phyloP scores from a whole-genome alignment of 2,797 vertebrate genomes.

The Sebastes steindachneri region DNA sequence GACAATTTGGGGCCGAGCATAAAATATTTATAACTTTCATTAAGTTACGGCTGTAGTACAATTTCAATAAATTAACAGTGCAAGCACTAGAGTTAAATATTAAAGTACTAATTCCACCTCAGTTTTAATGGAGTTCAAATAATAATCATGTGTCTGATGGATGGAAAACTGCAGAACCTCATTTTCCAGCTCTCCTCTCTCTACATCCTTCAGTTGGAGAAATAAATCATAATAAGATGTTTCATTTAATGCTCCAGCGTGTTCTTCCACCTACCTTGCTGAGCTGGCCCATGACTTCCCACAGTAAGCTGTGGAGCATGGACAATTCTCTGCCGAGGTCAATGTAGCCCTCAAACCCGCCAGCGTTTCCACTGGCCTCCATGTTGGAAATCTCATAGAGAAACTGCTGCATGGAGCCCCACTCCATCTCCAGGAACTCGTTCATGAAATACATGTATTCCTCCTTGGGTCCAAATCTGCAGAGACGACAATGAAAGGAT shows the following conservation, averaged over 20 bases:
- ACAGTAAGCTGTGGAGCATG: slow-evolving; percentile 94
- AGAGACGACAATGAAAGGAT: slow-evolving; percentile 28
- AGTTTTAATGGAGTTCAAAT: slow-evolving; percentile 18
- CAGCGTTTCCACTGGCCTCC: slow-evolving; percentile 92
- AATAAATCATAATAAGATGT: background rate
- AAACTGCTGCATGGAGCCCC: slow-evolving; percentile 98
- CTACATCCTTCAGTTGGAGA: background rate
- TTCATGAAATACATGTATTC: slow-evolving; percentile 97
- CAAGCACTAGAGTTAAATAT: slow-evolving; percentile 13
- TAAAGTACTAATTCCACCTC: slow-evolving; percentile 14
- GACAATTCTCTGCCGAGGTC: slow-evolving; percentile 96
- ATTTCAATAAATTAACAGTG: slow-evolving; percentile 3
- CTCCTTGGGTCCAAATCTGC: slow-evolving; percentile 95
- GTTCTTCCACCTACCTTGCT: slow-evolving; percentile 86
- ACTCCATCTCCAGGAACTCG: slow-evolving; percentile 97
- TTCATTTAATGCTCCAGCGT: background rate
- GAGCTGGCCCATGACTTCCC: slow-evolving; percentile 96
- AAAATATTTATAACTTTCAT: slow-evolving; percentile 14
- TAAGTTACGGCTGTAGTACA: background rate
- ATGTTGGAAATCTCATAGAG: slow-evolving; percentile 98
- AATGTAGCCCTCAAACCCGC: slow-evolving; percentile 96
- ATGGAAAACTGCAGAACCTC: background rate
- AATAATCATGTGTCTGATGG: background rate
- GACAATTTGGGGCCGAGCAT: background rate
- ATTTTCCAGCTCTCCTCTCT: background rate